A percentile compares a stretch with the other conserved stretches of the same genome.
Conservation (phyloP, 2,888 invertebrate species). For the Pomacea canaliculata region DNA sequence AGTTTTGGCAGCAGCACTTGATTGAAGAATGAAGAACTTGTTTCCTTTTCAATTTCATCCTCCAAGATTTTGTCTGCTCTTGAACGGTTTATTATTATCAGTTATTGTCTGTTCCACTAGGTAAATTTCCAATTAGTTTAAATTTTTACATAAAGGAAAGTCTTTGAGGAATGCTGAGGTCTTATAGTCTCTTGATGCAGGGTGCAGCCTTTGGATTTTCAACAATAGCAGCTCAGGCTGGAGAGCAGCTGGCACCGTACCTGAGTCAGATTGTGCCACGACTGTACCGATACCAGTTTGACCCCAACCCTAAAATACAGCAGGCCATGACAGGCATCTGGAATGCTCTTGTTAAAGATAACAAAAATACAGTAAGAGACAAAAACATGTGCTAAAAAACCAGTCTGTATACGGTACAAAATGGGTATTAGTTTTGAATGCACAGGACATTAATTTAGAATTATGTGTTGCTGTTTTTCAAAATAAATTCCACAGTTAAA, state of each 20-base stretch:
- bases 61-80: no score
- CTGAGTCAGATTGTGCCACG: constrained; percentile 89
- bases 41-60: no score
- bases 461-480: neutral
- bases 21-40: no score
- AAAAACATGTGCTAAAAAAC: neutral
- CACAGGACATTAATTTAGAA: neutral
- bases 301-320: constrained; percentile 92
- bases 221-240: constrained; percentile 86
- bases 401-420: neutral
- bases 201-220: constrained; percentile 95
- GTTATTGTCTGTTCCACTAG: no score
- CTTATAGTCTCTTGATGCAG: constrained; percentile 51
- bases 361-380: constrained; percentile 81
- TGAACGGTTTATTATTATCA: no score
- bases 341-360: constrained; percentile 88
- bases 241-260: constrained; percentile 84
- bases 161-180: no score
- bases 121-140: no score
- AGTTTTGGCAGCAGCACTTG: no score
- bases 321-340: constrained; percentile 94
- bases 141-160: no score
- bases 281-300: constrained; percentile 89
- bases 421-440: neutral
- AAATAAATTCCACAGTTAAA: neutral